Base-by-base conservation (phyloP, 2,113 vertebrate species). In the human region DNA sequence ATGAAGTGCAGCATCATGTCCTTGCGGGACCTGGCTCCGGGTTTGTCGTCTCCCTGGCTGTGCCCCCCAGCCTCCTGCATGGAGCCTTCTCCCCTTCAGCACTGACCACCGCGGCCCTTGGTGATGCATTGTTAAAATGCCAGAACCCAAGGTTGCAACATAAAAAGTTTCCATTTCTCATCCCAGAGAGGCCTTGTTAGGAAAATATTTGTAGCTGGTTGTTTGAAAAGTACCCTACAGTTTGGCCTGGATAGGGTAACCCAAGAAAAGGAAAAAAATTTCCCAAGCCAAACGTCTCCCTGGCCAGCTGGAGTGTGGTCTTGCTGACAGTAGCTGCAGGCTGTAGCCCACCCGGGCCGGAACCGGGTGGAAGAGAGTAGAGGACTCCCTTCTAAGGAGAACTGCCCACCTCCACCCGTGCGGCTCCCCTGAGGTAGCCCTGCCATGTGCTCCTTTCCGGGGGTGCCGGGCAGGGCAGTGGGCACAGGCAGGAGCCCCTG, bases 11-110 rank as follows among this genome's bases (percentile, higher is more conserved):
- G 73, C 5, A 5, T 4, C 0, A 0, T 8, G 50, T n/a, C 40
- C 5, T 2, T 5, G 55, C 2, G 0, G 35, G 48, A 38, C 61
- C 75, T 8, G 78, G 50, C 43, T 4, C 27, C 0, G 0, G 5
- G 50, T 45, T 5, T 0, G 73, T 7, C 9, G 59, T 73, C 32
- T 57, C 50, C 8, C 0, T 0, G 18, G 88, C 5, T 0, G 40
- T 3, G 5, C 35, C 20, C 0, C 27, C 11, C 27, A 14, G 61
- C 61, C 61, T 5, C 3, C 2, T 0, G 1, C 8, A 0, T 0
- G 1, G 55, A 14, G 66, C 4, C 0, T 3, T 38, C 23, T 3
- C 27, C 14, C 70, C 9, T 23, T 11, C 43, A 2, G 59, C 10
- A 0, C 38, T 8, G 48, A 14, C 35, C 64, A 14, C 61, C 27